A percentile compares a stretch with the other conserved stretches of the same genome.
Evolutionary conservation across 37 sponge, comb jelly and placozoan species (phyloP).

Genomic region (Haliclona indistincta): DNA sequence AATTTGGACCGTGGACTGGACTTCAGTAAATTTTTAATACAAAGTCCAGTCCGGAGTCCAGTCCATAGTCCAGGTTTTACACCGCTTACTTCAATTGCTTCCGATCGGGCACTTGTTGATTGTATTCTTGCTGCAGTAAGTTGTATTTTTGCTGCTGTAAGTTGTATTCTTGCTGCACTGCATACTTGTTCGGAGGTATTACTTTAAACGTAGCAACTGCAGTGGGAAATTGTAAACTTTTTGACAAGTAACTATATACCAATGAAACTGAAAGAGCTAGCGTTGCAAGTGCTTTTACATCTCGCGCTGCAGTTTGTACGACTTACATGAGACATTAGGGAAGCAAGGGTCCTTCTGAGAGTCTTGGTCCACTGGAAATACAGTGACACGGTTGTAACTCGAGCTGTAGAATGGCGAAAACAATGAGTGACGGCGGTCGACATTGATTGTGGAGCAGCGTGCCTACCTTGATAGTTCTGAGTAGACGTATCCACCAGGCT

Average conservation of each 20-base stretch:
- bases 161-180: not conserved
- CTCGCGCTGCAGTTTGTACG: not conserved
- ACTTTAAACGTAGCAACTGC: not conserved
- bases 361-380: not conserved
- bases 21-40: no score
- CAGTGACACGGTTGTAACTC: not conserved
- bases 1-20: no score
- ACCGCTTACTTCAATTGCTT: no score
- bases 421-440: no score
- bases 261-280: not conserved
- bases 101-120: no score
- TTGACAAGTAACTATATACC: not conserved
- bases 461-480: constrained; percentile 32
- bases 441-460: no score
- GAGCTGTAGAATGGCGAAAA: no score
- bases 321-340: not conserved
- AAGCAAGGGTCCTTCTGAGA: not conserved
- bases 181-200: not conserved
- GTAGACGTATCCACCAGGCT: constrained; percentile 24
- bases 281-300: not conserved
- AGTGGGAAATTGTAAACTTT: not conserved
- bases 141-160: no score
- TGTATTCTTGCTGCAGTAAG: no score
- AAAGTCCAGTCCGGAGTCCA: no score
- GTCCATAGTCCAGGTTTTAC: no score